These are phyloP conservation scores for Vidua chalybeata DNA, from an alignment of 2,113 vertebrate genomes.

Conservation along the genomic window DNA sequence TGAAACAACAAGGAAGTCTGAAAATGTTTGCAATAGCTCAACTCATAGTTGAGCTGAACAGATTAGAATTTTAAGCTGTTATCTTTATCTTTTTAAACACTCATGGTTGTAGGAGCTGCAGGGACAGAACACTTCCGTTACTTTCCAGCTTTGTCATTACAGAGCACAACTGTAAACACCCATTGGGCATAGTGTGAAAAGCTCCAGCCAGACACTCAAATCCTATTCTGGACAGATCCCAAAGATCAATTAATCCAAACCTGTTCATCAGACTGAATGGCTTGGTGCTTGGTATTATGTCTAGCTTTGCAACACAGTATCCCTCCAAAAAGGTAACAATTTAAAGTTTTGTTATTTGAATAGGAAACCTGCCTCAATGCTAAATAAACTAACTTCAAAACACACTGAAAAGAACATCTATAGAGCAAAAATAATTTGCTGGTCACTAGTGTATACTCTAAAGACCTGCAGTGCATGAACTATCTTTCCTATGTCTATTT, in stretches of 20 bases:
- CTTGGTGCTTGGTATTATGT: background rate
- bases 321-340: background rate
- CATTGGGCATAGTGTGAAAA: background rate
- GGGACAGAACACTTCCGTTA: background rate
- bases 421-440: background rate
- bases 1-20: background rate
- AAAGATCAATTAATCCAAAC: conserved; percentile 48
- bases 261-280: conserved; percentile 33
- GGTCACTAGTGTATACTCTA: background rate
- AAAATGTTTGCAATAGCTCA: conserved; percentile 1
- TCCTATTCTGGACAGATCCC: conserved; percentile 38
- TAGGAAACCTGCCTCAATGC: background rate
- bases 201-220: conserved; percentile 43
- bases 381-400: background rate
- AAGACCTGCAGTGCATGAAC: background rate
- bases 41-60: background rate
- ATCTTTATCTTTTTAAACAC: background rate
- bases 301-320: background rate
- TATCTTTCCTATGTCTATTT: background rate
- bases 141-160: conserved; percentile 4
- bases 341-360: background rate
- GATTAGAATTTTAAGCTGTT: conserved; percentile 28
- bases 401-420: background rate
- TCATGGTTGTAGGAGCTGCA: background rate
- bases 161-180: background rate